These are phyloP conservation scores for Asobara japonica DNA, from an alignment of 1,140 invertebrate genomes.

Conservation along the genomic window DNA sequence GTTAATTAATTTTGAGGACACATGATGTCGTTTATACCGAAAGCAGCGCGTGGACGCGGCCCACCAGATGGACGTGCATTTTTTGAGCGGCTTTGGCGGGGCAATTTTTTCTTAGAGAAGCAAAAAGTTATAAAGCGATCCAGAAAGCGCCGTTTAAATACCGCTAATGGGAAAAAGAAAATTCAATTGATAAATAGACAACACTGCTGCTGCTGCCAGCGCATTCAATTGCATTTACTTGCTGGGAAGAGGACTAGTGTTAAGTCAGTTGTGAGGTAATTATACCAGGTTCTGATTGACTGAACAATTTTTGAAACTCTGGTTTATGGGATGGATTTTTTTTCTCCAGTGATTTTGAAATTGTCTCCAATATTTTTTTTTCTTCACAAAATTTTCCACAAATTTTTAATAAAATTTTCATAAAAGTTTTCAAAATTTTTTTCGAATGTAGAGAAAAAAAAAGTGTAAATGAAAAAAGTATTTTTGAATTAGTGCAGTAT, in stretches of 20 bases:
- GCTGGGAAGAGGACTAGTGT: constrained; percentile 56
- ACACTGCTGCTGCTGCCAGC: constrained; percentile 62
- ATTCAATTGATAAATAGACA: constrained; percentile 36
- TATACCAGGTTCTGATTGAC: no score
- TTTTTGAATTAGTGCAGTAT: no score
- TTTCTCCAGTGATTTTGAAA: no score
- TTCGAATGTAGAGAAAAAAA: no score
- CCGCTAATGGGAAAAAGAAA: constrained; percentile 37
- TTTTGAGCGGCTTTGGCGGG: constrained; percentile 60
- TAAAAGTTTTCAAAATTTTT: no score
- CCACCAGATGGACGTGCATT: constrained; percentile 61
- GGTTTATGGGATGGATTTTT: no score
- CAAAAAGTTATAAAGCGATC: constrained; percentile 55
- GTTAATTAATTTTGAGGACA: neutral
- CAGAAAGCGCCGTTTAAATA: constrained; percentile 55
- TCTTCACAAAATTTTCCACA: no score
- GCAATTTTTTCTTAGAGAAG: constrained; percentile 59
- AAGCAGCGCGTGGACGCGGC: constrained; percentile 58
- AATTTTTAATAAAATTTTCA: no score
- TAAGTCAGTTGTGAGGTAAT: constrained; percentile 63
- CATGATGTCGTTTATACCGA: constrained; percentile 42
- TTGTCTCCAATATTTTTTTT: no score
- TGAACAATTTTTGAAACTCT: no score
- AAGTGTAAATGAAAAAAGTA: no score
- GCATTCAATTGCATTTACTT: constrained; percentile 60